phyloP scores from a whole-genome alignment of 2,888 invertebrate genomes.

The Cacoxenus indagator region DNA sequence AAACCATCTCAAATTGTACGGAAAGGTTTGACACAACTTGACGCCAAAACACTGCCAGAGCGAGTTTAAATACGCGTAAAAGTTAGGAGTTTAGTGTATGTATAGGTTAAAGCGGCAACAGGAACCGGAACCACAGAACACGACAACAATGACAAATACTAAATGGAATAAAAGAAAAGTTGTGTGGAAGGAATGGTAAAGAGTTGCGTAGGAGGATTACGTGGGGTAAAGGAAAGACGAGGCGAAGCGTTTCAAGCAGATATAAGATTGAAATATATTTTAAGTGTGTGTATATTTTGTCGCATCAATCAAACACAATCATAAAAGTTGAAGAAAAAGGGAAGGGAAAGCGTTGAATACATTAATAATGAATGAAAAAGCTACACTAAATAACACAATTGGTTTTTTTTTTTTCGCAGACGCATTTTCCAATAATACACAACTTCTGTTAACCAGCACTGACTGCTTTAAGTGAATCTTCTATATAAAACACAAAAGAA shows the following conservation, averaged over 20 bases:
- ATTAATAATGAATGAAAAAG: too few relatives aligned
- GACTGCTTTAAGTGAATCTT: neutral
- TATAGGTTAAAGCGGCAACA: slow-evolving; percentile 1
- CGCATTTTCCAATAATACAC: too few relatives aligned
- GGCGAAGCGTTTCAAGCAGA: slow-evolving; percentile 7
- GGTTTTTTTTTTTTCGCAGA: neutral
- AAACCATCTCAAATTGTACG: slow-evolving; percentile 58
- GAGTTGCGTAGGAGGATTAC: neutral
- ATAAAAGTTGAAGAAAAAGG: too few relatives aligned
- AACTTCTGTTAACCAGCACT: too few relatives aligned
- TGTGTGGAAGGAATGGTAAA: neutral
- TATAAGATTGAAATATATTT: slow-evolving; percentile 15
- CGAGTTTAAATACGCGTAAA: slow-evolving; percentile 35
- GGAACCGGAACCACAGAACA: neutral
- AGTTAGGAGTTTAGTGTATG: slow-evolving; percentile 14
- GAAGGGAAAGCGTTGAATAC: too few relatives aligned
- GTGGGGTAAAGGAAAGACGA: neutral
- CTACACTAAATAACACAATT: neutral
- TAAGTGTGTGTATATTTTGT: slow-evolving; percentile 11
- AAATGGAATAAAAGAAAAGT: neutral
- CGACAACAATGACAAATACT: neutral
- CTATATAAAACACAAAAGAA: neutral
- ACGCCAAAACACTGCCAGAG: slow-evolving; percentile 69
- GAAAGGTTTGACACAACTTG: slow-evolving; percentile 69
- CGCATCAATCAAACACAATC: neutral